phyloP scores from a whole-genome alignment of 2,888 invertebrate species.

The Dryomyza anilis region DNA sequence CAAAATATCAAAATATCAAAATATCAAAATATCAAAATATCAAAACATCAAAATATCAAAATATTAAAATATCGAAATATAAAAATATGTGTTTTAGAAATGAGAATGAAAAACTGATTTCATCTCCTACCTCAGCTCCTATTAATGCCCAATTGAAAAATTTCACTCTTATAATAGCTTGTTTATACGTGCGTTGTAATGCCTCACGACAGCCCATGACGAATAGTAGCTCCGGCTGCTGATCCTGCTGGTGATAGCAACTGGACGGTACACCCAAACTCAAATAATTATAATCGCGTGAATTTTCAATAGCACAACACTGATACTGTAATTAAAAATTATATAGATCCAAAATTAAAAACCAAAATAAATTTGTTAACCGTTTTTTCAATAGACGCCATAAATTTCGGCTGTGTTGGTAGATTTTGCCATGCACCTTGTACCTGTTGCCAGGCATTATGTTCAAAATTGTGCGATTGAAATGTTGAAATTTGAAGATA shows the following conservation, averaged over 20 bases:
- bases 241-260: conserved; percentile 41
- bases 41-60: no score
- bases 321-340: conserved; percentile 32
- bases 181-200: conserved; percentile 39
- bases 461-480: conserved; percentile 40
- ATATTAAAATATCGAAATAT: no score
- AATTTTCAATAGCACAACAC: conserved; percentile 47
- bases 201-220: conserved; percentile 44
- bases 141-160: conserved; percentile 45
- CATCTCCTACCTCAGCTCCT: conserved; percentile 33
- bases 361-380: conserved; percentile 14
- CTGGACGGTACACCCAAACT: conserved; percentile 43
- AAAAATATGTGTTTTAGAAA: no score
- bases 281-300: conserved; percentile 44
- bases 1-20: no score
- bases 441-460: conserved; percentile 41
- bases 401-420: conserved; percentile 40
- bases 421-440: conserved; percentile 48
- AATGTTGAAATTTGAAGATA: conserved; percentile 50
- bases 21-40: no score
- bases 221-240: conserved; percentile 32
- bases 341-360: background rate
- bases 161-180: conserved; percentile 45
- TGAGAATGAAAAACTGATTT: background rate
- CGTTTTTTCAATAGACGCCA: conserved; percentile 42